Evolutionary conservation across 2,113 vertebrate species (phyloP).

Genomic region (Grus americana): DNA sequence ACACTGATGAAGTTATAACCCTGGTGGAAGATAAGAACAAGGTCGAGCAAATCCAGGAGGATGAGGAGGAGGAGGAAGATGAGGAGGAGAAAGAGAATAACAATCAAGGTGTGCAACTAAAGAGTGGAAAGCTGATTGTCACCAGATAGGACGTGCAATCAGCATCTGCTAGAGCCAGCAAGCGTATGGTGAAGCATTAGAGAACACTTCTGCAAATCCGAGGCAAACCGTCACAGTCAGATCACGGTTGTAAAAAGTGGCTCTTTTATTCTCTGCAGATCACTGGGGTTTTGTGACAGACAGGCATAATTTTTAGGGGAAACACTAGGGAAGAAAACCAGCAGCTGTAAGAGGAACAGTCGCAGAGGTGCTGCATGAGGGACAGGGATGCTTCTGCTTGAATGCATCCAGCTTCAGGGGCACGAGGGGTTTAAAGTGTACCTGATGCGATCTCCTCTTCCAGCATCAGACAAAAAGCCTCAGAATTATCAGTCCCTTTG

Average conservation of each 20-base stretch:
- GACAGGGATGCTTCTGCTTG: not conserved
- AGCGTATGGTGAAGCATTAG: not conserved
- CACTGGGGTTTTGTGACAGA: not conserved
- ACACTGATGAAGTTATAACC: constrained; percentile 80
- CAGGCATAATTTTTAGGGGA: not conserved
- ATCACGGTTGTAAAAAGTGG: not conserved
- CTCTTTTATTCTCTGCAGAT: not conserved
- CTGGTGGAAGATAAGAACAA: constrained; percentile 72
- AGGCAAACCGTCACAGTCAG: not conserved
- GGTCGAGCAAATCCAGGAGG: constrained; percentile 28
- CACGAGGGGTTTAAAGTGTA: not conserved
- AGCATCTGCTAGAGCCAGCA: not conserved
- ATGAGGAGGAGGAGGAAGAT: constrained; percentile 35
- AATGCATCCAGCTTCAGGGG: not conserved
- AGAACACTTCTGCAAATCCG: not conserved
- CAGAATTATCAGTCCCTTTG: not conserved
- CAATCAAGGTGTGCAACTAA: constrained; percentile 64
- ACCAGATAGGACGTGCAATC: not conserved
- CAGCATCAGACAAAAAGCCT: not conserved
- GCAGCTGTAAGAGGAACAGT: not conserved
- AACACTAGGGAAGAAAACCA: not conserved
- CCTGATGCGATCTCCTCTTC: not conserved
- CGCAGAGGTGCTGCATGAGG: not conserved
- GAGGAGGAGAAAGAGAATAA: constrained; percentile 60
- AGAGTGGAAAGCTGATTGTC: not conserved